Conservation (phyloP, 2,888 invertebrate genomes). For the Ametastegia equiseti region DNA sequence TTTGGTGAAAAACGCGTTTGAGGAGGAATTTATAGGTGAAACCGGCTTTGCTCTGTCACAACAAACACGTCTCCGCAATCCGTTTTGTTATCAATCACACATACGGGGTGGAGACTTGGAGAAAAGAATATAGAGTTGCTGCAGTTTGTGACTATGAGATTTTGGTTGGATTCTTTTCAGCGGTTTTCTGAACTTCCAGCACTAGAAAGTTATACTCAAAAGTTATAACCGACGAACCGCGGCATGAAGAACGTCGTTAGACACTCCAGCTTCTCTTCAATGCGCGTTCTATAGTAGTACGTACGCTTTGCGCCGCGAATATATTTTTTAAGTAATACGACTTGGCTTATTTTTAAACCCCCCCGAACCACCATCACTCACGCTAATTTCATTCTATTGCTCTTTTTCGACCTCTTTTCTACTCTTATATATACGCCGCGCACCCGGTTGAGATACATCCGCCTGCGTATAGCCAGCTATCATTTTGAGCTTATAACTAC, state of each 20-base stretch:
- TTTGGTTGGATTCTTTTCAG: background rate
- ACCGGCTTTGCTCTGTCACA: slow-evolving; percentile 65
- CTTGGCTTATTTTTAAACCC: slow-evolving; percentile 43
- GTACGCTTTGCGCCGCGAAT: slow-evolving; percentile 22
- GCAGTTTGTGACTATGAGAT: no score
- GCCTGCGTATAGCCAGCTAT: background rate
- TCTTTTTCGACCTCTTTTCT: slow-evolving; percentile 26
- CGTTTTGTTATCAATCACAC: slow-evolving; percentile 62
- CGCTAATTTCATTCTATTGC: slow-evolving; percentile 43
- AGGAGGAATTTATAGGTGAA: slow-evolving; percentile 61
- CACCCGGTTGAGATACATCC: slow-evolving; percentile 27
- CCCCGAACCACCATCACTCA: slow-evolving; percentile 31
- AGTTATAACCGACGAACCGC: no score
- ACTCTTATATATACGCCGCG: no score
- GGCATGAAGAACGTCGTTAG: slow-evolving; percentile 25
- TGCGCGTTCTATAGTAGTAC: no score
- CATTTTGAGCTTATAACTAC: background rate
- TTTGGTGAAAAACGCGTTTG: background rate
- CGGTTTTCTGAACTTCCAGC: background rate
- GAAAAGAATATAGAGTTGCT: background rate
- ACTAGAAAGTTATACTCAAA: no score
- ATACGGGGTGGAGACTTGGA: no score
- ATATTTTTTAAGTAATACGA: slow-evolving; percentile 44
- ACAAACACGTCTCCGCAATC: slow-evolving; percentile 65
- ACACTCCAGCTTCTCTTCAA: slow-evolving; percentile 7